Base-by-base conservation (phyloP, 2,797 vertebrate genomes). In the Amblyraja radiata region DNA sequence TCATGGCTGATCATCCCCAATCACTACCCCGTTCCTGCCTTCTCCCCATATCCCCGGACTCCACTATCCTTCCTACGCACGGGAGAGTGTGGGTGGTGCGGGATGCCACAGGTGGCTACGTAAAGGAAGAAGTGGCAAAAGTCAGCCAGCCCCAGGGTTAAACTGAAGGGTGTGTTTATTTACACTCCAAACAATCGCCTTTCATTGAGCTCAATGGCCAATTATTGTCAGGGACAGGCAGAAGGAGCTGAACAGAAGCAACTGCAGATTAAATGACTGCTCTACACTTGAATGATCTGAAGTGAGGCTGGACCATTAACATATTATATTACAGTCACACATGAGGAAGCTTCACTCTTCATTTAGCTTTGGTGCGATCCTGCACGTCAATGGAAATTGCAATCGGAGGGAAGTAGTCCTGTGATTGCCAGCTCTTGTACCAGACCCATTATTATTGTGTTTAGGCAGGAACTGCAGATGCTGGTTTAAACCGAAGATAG, bases 191-290 rank as follows among this genome's bases (percentile, higher is more conserved):
- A 68, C n/a, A 36, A 88, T 65, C 28, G 36, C 61, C 63, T 88
- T 32, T 68, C n/a, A 68, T 32, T 68, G 16, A 68, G n/a, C 18
- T 88, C 14, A 88, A 68, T 68, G 23, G 16, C n/a, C 63, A 88
- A 88, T 88, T 68, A 68, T 88, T 88, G 84, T 88, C 84, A 36
- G 28, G 63, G 63, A 88, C 84, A 88, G 84, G 61, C 16, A 88
- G 84, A 68, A 88, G 65, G 84, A 32, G 61, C 36, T 68, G 84
- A 88, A 68, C 84, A 88, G 14, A 68, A 88, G 63, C 63, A 23
- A 88, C 58, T 36, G 23, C 61, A 65, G 84, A 68, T 88, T 88
- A 88, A 68, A 36, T 88, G 65, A 88, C 84, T 16, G 36, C 10
- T 65, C 61, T 21, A 88, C 61, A 65, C 84, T 65, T 88, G 5